phyloP scores from a whole-genome alignment of 2,888 invertebrate species.

The Tryphoninae sp. region DNA sequence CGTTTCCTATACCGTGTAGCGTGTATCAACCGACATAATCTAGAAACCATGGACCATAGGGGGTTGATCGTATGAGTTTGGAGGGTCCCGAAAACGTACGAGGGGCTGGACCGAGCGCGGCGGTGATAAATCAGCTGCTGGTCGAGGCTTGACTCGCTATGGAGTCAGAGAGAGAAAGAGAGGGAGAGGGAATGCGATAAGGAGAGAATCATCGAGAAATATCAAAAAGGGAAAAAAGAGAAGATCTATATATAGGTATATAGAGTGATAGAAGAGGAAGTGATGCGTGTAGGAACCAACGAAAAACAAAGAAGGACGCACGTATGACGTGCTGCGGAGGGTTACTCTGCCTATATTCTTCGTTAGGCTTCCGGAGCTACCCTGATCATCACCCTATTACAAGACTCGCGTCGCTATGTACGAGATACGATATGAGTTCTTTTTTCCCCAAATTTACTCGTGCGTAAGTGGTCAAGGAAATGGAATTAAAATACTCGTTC shows the following conservation, averaged over 20 bases:
- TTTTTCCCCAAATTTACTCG: conserved; percentile 29
- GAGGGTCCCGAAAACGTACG: conserved; percentile 67
- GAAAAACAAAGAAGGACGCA: conserved; percentile 22
- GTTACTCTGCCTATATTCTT: conserved; percentile 50
- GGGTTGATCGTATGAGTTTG: conserved; percentile 68
- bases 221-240: conserved; percentile 25
- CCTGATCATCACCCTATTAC: conserved; percentile 77
- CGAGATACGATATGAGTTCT: conserved; percentile 56
- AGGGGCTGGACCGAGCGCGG: conserved; percentile 58
- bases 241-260: conserved; percentile 11
- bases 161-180: conserved; percentile 52
- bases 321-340: conserved; percentile 13
- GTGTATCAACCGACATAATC: conserved; percentile 69
- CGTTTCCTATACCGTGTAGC: conserved; percentile 46
- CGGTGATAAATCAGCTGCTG: conserved; percentile 69
- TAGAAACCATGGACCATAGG: conserved; percentile 70
- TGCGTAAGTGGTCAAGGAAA: conserved; percentile 30
- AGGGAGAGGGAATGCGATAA: conserved; percentile 47
- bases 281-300: background rate
- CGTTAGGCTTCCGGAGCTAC: conserved; percentile 69
- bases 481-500: conserved; percentile 8
- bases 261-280: conserved; percentile 35
- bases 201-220: conserved; percentile 38
- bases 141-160: conserved; percentile 49
- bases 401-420: conserved; percentile 64